These are phyloP conservation scores for Clarias pachynema DNA, from an alignment of 2,797 vertebrate species.

Conservation along the genomic window DNA sequence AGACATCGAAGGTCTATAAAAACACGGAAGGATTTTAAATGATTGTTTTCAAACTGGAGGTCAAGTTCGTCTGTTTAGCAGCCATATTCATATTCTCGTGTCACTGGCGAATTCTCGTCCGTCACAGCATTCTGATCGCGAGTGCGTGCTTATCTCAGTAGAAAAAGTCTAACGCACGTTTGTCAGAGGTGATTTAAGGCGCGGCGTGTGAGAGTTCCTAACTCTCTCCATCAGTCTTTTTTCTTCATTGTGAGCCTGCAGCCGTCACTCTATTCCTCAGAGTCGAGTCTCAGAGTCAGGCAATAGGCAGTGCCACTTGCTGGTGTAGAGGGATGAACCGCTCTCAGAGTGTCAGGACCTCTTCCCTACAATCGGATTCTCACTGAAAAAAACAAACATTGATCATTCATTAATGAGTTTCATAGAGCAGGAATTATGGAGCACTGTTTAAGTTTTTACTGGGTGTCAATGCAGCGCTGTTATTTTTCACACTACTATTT, in stretches of 20 bases:
- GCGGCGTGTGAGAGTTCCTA: background rate
- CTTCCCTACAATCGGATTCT: conserved; percentile 95
- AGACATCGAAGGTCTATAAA: background rate
- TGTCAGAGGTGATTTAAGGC: conserved; percentile 26
- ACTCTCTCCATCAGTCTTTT: background rate
- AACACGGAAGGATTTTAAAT: conserved; percentile 47
- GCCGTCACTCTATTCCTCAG: background rate
- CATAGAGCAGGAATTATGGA: background rate
- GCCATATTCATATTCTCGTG: conserved; percentile 73
- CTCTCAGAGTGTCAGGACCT: conserved; percentile 74
- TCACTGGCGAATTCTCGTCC: conserved; percentile 36
- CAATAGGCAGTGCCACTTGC: conserved; percentile 43
- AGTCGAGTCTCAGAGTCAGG: background rate
- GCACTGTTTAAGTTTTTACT: background rate
- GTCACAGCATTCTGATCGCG: conserved; percentile 44
- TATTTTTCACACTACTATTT: background rate
- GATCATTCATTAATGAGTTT: too few species aligned
- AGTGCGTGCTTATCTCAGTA: background rate
- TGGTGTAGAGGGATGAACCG: conserved; percentile 53
- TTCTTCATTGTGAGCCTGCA: conserved; percentile 15
- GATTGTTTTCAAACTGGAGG: conserved; percentile 60
- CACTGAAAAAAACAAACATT: conserved; percentile 70
- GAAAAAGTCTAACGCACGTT: conserved; percentile 1
- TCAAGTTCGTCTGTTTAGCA: conserved; percentile 69
- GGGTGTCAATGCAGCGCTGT: background rate